These are phyloP conservation scores for Calliopsis andreniformis DNA, from an alignment of 1,140 invertebrate species.

Conservation along the genomic window DNA sequence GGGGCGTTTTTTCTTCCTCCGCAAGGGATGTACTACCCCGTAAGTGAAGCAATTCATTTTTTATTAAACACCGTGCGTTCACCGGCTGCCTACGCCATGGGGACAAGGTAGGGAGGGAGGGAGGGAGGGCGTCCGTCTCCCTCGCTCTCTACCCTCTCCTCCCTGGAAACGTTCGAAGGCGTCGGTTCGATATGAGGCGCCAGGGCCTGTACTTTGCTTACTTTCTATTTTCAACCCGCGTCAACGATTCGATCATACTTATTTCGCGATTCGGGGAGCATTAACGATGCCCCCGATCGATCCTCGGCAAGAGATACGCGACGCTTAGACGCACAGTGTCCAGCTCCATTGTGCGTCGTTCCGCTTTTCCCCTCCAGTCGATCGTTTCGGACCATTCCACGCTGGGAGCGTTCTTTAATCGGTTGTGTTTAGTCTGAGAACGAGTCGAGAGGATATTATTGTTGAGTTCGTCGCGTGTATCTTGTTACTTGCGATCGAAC, in stretches of 20 bases:
- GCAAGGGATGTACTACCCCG: constrained; percentile 96
- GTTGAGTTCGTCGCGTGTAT: background rate
- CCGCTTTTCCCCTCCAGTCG: background rate
- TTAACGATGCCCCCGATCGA: background rate
- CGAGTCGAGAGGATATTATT: too few species aligned
- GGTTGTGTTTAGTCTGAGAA: background rate
- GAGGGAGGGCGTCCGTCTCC: constrained; percentile 42
- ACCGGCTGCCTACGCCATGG: background rate
- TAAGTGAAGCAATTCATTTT: constrained; percentile 83
- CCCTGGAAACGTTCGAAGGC: constrained; percentile 44
- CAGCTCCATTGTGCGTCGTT: background rate
- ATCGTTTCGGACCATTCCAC: too few species aligned
- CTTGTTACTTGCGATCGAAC: constrained; percentile 4
- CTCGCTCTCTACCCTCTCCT: constrained; percentile 34
- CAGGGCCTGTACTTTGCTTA: constrained; percentile 43
- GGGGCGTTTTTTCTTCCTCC: constrained; percentile 95
- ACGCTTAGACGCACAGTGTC: constrained; percentile 19
- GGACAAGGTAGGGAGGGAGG: background rate
- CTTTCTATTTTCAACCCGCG: constrained; percentile 33
- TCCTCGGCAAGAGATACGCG: background rate
- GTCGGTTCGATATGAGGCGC: constrained; percentile 61
- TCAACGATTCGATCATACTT: background rate
- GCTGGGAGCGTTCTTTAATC: background rate
- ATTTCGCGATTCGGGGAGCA: background rate
- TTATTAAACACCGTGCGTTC: constrained; percentile 18